Evolutionary conservation across 2,113 vertebrate genomes (phyloP), one percentile per base, ranked within the genome.

Genomic region (Theristicus caerulescens): DNA sequence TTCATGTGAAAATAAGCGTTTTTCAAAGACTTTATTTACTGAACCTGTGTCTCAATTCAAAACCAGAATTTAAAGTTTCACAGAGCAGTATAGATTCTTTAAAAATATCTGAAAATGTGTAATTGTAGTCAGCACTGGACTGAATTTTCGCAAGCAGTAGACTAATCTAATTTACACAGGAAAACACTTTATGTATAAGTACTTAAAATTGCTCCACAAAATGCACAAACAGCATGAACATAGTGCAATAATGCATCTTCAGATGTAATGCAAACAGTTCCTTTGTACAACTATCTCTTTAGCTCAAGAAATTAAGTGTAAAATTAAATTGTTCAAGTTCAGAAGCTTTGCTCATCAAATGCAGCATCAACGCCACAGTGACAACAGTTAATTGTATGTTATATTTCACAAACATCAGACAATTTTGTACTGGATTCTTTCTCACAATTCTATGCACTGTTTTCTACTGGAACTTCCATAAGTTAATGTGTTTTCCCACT

Each of bases 221-320:
- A 74, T 73, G 74, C 61, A 80, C 46, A 62, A 80, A 76, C 14
- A 62, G 16, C 61, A 82, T 40, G 51, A 94, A 78, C 10, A 49
- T 11, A 65, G 55, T 44, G 15, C 61, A 85, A n/a, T 61, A 80
- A 87, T 49, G 46, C 7, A 82, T 76, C 93, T 84, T 72, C 52
- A 76, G 40, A 64, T 71, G 42, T 64, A 88, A 88, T 34, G 34
- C 47, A 88, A 92, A 46, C 12, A 26, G 22, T 72, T 46, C 18
- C 77, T 76, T 94, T 87, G 44, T 78, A 82, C 47, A 87, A 34
- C 29, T 77, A 46, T 59, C 51, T 79, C 32, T 93, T 87, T 89
- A 85, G 31, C 52, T 66, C 65, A 91, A 89, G 69, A 90, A 96
- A 94, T 92, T 84, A 89, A 73, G 71, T 44, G 12, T 46, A 93